These are phyloP conservation scores for Alviniconcha strummeri DNA, from an alignment of 2,888 invertebrate genomes.

Conservation along the genomic window DNA sequence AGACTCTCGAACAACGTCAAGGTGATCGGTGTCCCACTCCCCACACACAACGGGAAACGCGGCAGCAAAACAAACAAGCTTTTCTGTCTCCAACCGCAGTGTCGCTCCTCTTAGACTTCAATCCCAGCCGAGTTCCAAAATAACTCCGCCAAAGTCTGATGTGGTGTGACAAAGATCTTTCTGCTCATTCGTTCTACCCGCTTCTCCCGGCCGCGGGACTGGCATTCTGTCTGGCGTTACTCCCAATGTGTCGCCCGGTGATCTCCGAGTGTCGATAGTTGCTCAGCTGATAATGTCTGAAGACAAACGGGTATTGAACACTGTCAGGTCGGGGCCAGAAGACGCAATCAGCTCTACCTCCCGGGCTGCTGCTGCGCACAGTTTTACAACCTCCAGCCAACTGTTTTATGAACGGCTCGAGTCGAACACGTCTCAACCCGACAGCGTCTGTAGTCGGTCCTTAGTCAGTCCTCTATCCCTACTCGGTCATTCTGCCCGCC, in stretches of 20 bases:
- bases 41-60: background rate
- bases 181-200: background rate
- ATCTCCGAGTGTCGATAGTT: background rate
- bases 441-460: no score
- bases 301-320: background rate
- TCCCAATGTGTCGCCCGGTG: background rate
- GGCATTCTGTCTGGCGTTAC: background rate
- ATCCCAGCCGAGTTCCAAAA: background rate
- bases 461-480: no score
- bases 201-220: background rate
- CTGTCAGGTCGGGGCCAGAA: background rate
- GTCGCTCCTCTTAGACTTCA: background rate
- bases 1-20: no score
- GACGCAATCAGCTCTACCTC: background rate
- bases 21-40: no score
- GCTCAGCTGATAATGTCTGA: slow-evolving; percentile 10
- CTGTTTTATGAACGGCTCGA: background rate
- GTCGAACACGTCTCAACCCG: no score
- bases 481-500: no score
- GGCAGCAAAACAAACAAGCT: background rate
- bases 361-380: background rate
- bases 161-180: background rate
- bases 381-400: background rate
- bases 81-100: background rate
- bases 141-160: background rate